Conservation (phyloP, 2,113 vertebrate genomes). For the Prunella fulvescens region DNA sequence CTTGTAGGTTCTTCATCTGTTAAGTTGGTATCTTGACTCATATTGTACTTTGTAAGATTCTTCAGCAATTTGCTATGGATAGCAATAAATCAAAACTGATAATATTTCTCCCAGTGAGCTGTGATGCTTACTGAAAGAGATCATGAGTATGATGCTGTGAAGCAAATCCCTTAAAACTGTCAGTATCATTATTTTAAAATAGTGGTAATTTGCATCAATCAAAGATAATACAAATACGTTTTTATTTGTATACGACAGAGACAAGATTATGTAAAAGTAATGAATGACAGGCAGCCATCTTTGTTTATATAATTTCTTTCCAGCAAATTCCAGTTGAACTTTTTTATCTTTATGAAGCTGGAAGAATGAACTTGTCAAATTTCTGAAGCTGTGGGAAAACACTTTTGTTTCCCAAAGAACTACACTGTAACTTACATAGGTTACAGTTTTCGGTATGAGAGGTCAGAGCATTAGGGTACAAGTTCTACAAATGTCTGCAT, state of each 20-base stretch:
- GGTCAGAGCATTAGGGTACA: neutral
- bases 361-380: neutral
- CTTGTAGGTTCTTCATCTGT: neutral
- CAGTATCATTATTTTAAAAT: neutral
- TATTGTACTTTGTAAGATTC: neutral
- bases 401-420: neutral
- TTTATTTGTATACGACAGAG: neutral
- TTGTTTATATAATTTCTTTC: neutral
- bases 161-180: neutral
- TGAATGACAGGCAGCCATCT: neutral
- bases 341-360: neutral
- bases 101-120: neutral
- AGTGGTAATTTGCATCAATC: neutral
- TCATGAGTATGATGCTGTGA: neutral
- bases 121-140: neutral
- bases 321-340: neutral
- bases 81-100: constrained; percentile 16
- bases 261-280: neutral
- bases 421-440: neutral
- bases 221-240: neutral
- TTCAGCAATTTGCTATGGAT: neutral
- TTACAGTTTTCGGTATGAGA: neutral
- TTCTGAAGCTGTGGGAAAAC: neutral
- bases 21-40: neutral
- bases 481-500: neutral